Base-by-base conservation (phyloP, 1,140 invertebrate genomes). In the Hormaphis cornu region DNA sequence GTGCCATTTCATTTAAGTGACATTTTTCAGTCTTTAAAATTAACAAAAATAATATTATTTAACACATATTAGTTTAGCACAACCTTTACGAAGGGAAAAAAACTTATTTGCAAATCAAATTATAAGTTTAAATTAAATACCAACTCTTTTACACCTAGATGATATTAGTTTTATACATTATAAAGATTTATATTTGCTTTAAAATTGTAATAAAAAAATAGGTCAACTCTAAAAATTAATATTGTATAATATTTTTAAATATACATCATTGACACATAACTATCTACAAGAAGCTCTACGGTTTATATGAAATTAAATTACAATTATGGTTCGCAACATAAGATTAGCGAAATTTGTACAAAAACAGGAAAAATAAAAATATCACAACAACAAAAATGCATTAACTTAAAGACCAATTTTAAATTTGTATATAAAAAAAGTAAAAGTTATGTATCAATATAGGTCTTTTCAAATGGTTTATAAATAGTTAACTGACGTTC, bases 221-320 rank as follows among this genome's bases (percentile, higher is more conserved):
- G 44, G 6, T 50, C 44, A 63, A 61, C 61, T 46, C 44, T 66
- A 48, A 66, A 48, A 66, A 66, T 50, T 35, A 35, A 66, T 66
- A 20, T 66, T 66, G 61, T 66, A 66, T 66, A 61, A 61, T 61
- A 12, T 58, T 37, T 50, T 50, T 33, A 24, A 66, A 66, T 66
- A 66, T 66, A 66, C 61, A 66, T 44, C 59, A 66, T 48, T 33
- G 42, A 66, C 61, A 66, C 35, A 44, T 35, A 33, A 66, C 22
- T 66, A 66, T 66, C 61, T 66, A 66, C 61, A 66, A 5, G 24
- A 66, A 50, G 44, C 44, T 61, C 44, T 66, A 66, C 2, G 7
- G 7, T 33, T 35, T 46, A 10, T 46, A 63, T 63, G 58, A 44
- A 61, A 66, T 48, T 12, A 50, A 40, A 48, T 66, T 66, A 66